Conservation (phyloP, 2,888 invertebrate genomes). For the Drosophila putrida region DNA sequence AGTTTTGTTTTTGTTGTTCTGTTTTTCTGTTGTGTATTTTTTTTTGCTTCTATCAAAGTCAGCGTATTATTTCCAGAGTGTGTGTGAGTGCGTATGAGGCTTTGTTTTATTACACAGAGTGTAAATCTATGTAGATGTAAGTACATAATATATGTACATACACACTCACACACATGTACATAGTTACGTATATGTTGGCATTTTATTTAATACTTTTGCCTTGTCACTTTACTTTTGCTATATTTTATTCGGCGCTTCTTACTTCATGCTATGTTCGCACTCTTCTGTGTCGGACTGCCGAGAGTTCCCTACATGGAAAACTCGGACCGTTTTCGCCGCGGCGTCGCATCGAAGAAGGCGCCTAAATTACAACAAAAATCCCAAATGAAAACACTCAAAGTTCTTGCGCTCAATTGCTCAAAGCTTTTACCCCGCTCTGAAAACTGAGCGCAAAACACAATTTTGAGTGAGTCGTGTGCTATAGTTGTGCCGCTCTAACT, state of each 20-base stretch:
- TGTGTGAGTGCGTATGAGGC: not conserved
- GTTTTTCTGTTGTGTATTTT: constrained; percentile 4
- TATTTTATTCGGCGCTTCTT: constrained; percentile 80
- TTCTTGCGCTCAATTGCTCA: constrained; percentile 26
- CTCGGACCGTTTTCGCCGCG: constrained; percentile 55
- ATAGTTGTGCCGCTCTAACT: constrained; percentile 52
- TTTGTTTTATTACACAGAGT: constrained; percentile 28
- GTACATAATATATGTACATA: constrained; percentile 28
- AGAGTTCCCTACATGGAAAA: constrained; percentile 85
- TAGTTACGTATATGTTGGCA: constrained; percentile 37
- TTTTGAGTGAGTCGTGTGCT: constrained; percentile 14
- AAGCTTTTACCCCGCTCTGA: constrained; percentile 41
- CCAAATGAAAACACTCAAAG: constrained; percentile 21
- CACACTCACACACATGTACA: constrained; percentile 7
- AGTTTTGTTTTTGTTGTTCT: constrained; percentile 39
- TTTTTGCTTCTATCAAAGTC: constrained; percentile 14
- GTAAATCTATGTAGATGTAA: constrained; percentile 12
- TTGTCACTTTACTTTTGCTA: constrained; percentile 73
- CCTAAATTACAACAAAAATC: constrained; percentile 47
- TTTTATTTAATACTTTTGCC: constrained; percentile 72
- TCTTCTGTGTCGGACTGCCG: constrained; percentile 85
- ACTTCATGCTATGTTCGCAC: constrained; percentile 83
- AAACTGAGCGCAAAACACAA: constrained; percentile 1
- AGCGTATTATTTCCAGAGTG: constrained; percentile 2
- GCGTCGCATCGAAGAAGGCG: constrained; percentile 52